These are phyloP conservation scores for Zophobas morio DNA, from an alignment of 1,140 invertebrate species.

Conservation along the genomic window DNA sequence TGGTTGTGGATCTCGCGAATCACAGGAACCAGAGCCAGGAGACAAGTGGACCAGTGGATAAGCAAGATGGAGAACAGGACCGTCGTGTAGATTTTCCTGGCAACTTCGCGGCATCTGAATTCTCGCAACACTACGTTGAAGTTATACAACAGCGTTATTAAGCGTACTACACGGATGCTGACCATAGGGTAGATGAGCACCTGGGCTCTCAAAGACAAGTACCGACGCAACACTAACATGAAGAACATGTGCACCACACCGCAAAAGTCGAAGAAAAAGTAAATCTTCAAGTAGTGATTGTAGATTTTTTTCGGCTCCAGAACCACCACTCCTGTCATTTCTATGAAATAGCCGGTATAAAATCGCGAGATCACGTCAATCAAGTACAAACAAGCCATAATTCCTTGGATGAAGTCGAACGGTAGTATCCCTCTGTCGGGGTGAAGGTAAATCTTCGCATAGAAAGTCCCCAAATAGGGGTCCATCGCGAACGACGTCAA, in stretches of 20 bases:
- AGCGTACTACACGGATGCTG: background rate
- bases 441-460: background rate
- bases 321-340: background rate
- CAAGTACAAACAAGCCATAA: too few species aligned
- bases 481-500: background rate
- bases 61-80: background rate
- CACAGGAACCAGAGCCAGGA: too few species aligned
- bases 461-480: background rate
- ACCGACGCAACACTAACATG: background rate
- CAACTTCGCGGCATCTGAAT: background rate
- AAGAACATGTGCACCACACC: background rate
- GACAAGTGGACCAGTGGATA: constrained; percentile 17
- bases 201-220: background rate
- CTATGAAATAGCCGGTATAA: background rate
- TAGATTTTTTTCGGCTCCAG: background rate
- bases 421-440: too few species aligned
- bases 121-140: background rate
- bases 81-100: background rate
- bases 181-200: background rate
- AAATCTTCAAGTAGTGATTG: background rate
- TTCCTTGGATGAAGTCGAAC: too few species aligned
- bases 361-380: background rate
- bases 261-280: background rate
- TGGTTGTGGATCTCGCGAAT: too few species aligned
- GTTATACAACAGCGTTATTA: background rate